Evolutionary conservation across 1,140 invertebrate genomes (phyloP).

Genomic region (Onthophagus taurus): DNA sequence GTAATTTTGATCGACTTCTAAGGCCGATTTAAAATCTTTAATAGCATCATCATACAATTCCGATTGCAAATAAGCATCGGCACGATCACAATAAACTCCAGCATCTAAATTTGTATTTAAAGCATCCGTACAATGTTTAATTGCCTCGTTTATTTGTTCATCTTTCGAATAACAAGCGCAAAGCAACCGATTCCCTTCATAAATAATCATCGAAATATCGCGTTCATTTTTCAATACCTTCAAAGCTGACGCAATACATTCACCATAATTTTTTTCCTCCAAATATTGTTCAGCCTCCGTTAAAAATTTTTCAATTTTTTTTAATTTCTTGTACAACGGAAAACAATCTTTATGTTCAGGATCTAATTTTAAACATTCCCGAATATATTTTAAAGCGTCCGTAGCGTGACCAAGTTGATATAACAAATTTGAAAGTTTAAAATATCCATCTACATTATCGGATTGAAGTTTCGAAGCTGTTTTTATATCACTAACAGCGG

Average conservation of each 20-base stretch:
- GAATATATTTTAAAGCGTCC: constrained; percentile 83
- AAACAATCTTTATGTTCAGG: constrained; percentile 95
- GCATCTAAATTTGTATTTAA: constrained; percentile 69
- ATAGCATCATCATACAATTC: constrained; percentile 94
- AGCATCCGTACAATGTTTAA: constrained; percentile 72
- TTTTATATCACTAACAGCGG: constrained; percentile 84
- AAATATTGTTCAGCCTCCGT: constrained; percentile 60
- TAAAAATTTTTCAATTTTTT: constrained; percentile 87
- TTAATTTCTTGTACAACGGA: constrained; percentile 94
- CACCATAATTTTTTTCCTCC: constrained; percentile 58
- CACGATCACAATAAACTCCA: constrained; percentile 78
- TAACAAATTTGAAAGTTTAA: constrained; percentile 71
- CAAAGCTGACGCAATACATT: constrained; percentile 66
- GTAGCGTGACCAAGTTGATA: constrained; percentile 88
- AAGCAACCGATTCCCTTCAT: constrained; percentile 61
- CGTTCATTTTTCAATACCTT: constrained; percentile 60
- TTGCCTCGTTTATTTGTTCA: constrained; percentile 53
- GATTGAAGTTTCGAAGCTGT: constrained; percentile 81
- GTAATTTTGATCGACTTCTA: constrained; percentile 73
- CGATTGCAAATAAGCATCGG: constrained; percentile 80
- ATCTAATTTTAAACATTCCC: constrained; percentile 96
- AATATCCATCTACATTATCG: constrained; percentile 86
- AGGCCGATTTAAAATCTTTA: constrained; percentile 66
- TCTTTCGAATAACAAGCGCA: constrained; percentile 66
- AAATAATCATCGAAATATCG: constrained; percentile 60